Conservation (phyloP, 2,113 vertebrate species). For the Tupaia tana region DNA sequence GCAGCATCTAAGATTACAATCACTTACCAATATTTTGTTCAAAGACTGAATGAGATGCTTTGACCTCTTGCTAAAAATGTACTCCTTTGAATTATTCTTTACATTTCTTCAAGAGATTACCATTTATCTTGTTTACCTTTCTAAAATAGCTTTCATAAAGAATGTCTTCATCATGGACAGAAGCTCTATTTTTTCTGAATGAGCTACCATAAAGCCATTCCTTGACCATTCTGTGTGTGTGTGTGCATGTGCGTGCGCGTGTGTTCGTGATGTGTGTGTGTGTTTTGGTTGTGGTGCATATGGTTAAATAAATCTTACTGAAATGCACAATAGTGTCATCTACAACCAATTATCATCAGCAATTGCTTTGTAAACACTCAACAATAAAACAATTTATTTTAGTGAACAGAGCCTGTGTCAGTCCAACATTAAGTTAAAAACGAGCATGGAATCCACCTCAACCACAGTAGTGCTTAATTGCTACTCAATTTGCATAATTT, state of each 20-base stretch:
- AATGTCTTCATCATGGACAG: slow-evolving; percentile 30
- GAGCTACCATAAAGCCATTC: slow-evolving; percentile 38
- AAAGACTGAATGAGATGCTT: background rate
- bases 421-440: slow-evolving; percentile 80
- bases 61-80: slow-evolving; percentile 21
- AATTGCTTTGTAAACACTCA: slow-evolving; percentile 79
- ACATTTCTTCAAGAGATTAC: background rate
- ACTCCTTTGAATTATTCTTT: slow-evolving; percentile 29
- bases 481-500: slow-evolving; percentile 83
- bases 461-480: slow-evolving; percentile 74
- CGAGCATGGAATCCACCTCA: slow-evolving; percentile 79
- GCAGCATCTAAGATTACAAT: slow-evolving; percentile 10
- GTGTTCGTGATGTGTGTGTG: background rate
- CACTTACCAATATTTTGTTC: background rate
- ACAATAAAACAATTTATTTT: slow-evolving; percentile 77
- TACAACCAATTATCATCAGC: slow-evolving; percentile 75
- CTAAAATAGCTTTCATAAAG: slow-evolving; percentile 21
- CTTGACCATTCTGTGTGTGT: slow-evolving; percentile 55
- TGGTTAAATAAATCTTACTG: slow-evolving; percentile 80
- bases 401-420: slow-evolving; percentile 74
- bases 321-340: slow-evolving; percentile 77
- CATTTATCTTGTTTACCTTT: slow-evolving; percentile 12
- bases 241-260: too few species aligned
- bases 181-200: slow-evolving; percentile 22
- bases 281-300: slow-evolving; percentile 48